These are phyloP conservation scores for Chelonus insularis DNA, from an alignment of 1,140 invertebrate species.

Conservation along the genomic window DNA sequence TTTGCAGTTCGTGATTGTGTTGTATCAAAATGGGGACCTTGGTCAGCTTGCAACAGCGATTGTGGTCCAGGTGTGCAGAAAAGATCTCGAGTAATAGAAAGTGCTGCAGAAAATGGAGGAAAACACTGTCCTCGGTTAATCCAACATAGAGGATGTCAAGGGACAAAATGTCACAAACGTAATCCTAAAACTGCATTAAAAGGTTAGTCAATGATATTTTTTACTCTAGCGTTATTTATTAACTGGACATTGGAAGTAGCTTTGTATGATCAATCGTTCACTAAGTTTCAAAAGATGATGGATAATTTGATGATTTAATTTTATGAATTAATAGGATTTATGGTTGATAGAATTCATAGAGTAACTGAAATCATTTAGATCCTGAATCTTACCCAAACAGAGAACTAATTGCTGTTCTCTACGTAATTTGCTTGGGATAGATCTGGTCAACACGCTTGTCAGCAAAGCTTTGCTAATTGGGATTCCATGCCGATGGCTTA, in stretches of 20 bases:
- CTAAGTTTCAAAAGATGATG: too few relatives aligned
- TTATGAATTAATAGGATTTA: too few relatives aligned
- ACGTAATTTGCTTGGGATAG: not conserved
- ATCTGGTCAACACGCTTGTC: not conserved
- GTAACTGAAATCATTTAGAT: not conserved
- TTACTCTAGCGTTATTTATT: too few relatives aligned
- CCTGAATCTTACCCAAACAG: not conserved
- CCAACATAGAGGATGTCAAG: slow-evolving; percentile 76
- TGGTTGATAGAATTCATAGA: not conserved
- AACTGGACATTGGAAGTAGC: too few relatives aligned
- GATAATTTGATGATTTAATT: too few relatives aligned
- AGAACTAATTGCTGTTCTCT: not conserved
- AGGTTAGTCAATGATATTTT: slow-evolving; percentile 63
- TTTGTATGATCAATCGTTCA: too few relatives aligned
- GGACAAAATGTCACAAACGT: slow-evolving; percentile 68
- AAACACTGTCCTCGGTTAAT: slow-evolving; percentile 74
- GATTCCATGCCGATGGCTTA: slow-evolving; percentile 11
- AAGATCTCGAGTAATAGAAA: slow-evolving; percentile 66
- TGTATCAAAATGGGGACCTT: slow-evolving; percentile 77
- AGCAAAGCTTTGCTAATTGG: slow-evolving; percentile 15
- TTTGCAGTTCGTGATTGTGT: slow-evolving; percentile 76
- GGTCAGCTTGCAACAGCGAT: slow-evolving; percentile 77
- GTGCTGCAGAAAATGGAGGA: slow-evolving; percentile 74
- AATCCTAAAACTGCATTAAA: slow-evolving; percentile 71
- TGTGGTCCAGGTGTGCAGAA: slow-evolving; percentile 79